Conservation (phyloP, 2,888 invertebrate genomes). For the Eulithis prunata region DNA sequence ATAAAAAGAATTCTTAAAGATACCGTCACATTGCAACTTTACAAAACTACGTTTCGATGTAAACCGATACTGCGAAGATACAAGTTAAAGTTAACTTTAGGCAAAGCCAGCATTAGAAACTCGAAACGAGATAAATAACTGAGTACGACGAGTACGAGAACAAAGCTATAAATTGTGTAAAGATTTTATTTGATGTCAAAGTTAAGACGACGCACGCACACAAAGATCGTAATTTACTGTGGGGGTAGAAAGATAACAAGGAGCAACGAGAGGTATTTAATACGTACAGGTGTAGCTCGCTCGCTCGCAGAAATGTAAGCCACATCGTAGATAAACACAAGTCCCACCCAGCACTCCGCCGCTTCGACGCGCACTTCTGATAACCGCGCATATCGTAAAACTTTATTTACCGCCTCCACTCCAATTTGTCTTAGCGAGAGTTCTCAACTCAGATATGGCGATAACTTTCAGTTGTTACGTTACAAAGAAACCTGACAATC, state of each 20-base stretch:
- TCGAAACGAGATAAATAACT: slow-evolving; percentile 4
- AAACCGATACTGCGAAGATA: slow-evolving; percentile 34
- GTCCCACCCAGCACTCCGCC: slow-evolving; percentile 50
- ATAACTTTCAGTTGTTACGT: slow-evolving; percentile 63
- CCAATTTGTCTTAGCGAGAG: slow-evolving; percentile 75
- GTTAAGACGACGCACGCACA: slow-evolving; percentile 41
- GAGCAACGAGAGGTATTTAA: slow-evolving; percentile 60
- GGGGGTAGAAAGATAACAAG: slow-evolving; percentile 63
- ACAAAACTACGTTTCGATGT: slow-evolving; percentile 47
- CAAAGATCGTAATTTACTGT: slow-evolving; percentile 65
- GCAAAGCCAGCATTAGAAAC: background rate
- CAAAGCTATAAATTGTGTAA: slow-evolving; percentile 47
- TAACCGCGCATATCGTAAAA: slow-evolving; percentile 78
- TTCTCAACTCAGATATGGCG: slow-evolving; percentile 70
- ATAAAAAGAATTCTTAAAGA: slow-evolving; percentile 78
- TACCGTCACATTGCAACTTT: slow-evolving; percentile 63
- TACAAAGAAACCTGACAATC: slow-evolving; percentile 51
- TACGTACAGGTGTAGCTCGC: slow-evolving; percentile 61
- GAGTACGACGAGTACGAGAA: slow-evolving; percentile 27
- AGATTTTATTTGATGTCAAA: slow-evolving; percentile 48
- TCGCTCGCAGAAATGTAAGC: slow-evolving; percentile 55
- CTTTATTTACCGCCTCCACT: slow-evolving; percentile 75
- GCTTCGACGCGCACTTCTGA: slow-evolving; percentile 67
- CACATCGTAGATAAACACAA: slow-evolving; percentile 62
- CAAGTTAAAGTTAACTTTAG: slow-evolving; percentile 4